A percentile compares a stretch with the other conserved stretches of the same genome.
Evolutionary conservation across 2,113 vertebrate genomes (phyloP).

Genomic region (Lepus timidus): DNA sequence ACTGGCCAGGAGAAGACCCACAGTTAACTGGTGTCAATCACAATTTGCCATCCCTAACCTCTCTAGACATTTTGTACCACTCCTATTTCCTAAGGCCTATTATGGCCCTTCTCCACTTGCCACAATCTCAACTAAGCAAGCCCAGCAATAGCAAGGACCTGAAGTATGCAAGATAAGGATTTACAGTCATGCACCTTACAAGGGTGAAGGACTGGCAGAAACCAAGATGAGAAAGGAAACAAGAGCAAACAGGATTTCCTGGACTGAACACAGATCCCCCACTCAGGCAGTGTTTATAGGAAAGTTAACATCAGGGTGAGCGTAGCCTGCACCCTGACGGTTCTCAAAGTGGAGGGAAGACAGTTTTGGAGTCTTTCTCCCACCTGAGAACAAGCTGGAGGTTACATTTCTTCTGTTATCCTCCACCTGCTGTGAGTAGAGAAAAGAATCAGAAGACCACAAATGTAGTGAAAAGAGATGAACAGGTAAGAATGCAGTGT

Average conservation of each 20-base stretch:
- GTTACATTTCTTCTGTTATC: constrained; percentile 23
- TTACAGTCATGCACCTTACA: not conserved
- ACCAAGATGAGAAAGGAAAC: not conserved
- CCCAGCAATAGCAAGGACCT: not conserved
- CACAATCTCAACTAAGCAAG: constrained; percentile 8
- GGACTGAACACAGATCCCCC: not conserved
- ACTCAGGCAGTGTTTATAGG: not conserved
- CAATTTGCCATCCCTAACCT: not conserved
- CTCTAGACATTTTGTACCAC: not conserved
- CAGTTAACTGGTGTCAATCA: not conserved
- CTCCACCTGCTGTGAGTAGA: constrained; percentile 38
- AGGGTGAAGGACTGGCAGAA: not conserved
- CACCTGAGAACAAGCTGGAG: not conserved
- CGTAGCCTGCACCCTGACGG: constrained; percentile 13
- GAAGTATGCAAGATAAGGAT: not conserved
- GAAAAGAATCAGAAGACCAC: not conserved
- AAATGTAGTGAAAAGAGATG: not conserved
- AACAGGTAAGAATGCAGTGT: constrained; percentile 27
- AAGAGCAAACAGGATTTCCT: not conserved
- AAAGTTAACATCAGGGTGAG: not conserved
- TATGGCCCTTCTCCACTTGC: not conserved
- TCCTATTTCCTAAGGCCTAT: constrained; percentile 21
- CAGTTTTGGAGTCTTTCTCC: not conserved
- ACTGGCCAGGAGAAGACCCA: constrained; percentile 4
- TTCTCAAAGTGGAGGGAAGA: not conserved